phyloP scores from a whole-genome alignment of 2,113 vertebrate genomes.

The Diadophis punctatus region DNA sequence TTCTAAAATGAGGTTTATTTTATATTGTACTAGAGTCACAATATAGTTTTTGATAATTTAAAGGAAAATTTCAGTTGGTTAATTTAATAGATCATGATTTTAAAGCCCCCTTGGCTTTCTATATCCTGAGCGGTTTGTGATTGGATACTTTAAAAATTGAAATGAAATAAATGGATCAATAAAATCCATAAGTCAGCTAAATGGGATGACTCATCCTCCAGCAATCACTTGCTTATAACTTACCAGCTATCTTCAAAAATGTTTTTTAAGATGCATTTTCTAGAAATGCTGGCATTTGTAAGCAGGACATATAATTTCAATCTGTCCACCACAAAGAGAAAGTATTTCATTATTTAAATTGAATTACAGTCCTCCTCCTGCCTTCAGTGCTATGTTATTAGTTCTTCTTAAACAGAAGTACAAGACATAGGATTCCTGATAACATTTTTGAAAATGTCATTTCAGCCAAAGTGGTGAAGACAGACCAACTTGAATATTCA shows the following conservation, averaged over 20 bases:
- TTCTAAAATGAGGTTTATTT: not conserved
- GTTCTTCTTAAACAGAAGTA: conserved; percentile 28
- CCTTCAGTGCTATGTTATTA: not conserved
- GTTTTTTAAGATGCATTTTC: not conserved
- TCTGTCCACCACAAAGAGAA: conserved; percentile 16
- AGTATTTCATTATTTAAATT: conserved; percentile 43
- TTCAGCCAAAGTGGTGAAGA: conserved; percentile 33
- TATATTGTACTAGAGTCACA: not conserved
- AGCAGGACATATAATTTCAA: conserved; percentile 19
- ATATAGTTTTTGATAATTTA: not conserved
- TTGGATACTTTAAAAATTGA: not conserved
- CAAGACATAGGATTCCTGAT: not conserved
- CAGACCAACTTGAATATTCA: conserved; percentile 34
- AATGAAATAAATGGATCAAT: not conserved
- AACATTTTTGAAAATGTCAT: conserved; percentile 15
- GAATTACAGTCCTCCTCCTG: not conserved
- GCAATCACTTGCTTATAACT: conserved; percentile 31
- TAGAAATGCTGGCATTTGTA: not conserved
- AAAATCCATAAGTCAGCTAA: not conserved
- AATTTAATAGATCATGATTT: not conserved
- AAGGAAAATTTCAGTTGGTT: not conserved
- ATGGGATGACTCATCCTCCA: conserved; percentile 25
- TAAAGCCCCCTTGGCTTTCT: not conserved
- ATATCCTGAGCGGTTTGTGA: not conserved
- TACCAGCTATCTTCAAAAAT: conserved; percentile 23